These are phyloP conservation scores for Diaprepes abbreviatus DNA, from an alignment of 2,888 invertebrate species.

Conservation along the genomic window DNA sequence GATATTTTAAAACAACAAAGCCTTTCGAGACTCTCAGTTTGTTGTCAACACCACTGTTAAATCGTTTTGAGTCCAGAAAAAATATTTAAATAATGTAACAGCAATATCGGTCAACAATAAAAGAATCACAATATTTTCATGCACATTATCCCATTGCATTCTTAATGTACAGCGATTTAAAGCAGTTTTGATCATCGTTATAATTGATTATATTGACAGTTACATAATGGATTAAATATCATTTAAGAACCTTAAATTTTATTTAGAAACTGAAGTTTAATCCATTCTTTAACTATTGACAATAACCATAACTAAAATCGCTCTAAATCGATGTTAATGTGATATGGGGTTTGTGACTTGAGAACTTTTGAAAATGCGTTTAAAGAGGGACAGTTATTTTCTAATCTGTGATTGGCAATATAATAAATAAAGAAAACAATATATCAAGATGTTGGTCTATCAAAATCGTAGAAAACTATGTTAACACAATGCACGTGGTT, in stretches of 20 bases:
- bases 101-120: slow-evolving; percentile 40
- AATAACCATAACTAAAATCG: too few species aligned
- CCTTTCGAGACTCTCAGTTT: slow-evolving; percentile 58
- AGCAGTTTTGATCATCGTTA: too few species aligned
- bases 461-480: too few species aligned
- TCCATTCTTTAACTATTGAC: too few species aligned
- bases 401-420: too few species aligned
- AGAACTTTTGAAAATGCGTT: neutral
- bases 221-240: too few species aligned
- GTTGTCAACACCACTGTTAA: slow-evolving; percentile 51
- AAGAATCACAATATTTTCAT: slow-evolving; percentile 42
- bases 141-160: slow-evolving; percentile 37
- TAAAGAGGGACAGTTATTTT: neutral
- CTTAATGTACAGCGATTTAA: neutral
- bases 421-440: too few species aligned
- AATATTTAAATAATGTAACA: slow-evolving; percentile 30
- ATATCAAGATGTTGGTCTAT: too few species aligned
- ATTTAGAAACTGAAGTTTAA: too few species aligned
- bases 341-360: slow-evolving; percentile 18
- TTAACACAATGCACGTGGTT: too few species aligned
- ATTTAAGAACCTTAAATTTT: too few species aligned
- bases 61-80: slow-evolving; percentile 32
- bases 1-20: slow-evolving; percentile 57
- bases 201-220: too few species aligned
- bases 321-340: neutral